Percentiles rank a stretch among this genome's conserved stretches.
phyloP scores from a whole-genome alignment of 2,797 vertebrate species.

The Mus minutoides region DNA sequence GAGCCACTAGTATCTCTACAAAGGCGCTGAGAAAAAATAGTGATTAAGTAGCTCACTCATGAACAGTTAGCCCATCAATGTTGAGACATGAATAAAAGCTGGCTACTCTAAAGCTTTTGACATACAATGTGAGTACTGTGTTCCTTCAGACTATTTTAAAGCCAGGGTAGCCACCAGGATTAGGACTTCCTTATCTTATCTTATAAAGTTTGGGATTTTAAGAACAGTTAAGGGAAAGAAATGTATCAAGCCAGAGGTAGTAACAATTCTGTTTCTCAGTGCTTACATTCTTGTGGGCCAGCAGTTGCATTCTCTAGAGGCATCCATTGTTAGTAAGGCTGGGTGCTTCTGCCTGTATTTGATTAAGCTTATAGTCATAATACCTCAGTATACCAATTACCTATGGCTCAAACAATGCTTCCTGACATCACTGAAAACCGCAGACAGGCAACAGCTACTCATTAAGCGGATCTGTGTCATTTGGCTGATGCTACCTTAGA shows the following conservation, averaged over 20 bases:
- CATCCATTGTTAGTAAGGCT: not conserved
- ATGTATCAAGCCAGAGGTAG: not conserved
- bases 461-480: not conserved
- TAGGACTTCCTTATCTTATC: not conserved
- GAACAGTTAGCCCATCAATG: not conserved
- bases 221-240: not conserved
- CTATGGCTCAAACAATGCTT: conserved; percentile 28
- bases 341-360: not conserved
- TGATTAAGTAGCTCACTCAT: not conserved
- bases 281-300: not conserved
- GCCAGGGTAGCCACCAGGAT: not conserved
- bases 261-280: not conserved
- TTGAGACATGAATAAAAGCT: not conserved
- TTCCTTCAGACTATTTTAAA: not conserved
- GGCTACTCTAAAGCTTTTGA: not conserved
- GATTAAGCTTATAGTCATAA: not conserved
- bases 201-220: conserved; percentile 10
- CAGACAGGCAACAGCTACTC: not conserved
- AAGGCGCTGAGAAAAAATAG: not conserved
- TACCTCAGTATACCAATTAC: conserved; percentile 30
- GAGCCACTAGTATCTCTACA: not conserved
- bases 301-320: not conserved
- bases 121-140: not conserved
- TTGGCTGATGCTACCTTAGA: not conserved
- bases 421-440: conserved; percentile 50